phyloP scores from a whole-genome alignment of 2,888 invertebrate species.

The Melanostoma scalare region DNA sequence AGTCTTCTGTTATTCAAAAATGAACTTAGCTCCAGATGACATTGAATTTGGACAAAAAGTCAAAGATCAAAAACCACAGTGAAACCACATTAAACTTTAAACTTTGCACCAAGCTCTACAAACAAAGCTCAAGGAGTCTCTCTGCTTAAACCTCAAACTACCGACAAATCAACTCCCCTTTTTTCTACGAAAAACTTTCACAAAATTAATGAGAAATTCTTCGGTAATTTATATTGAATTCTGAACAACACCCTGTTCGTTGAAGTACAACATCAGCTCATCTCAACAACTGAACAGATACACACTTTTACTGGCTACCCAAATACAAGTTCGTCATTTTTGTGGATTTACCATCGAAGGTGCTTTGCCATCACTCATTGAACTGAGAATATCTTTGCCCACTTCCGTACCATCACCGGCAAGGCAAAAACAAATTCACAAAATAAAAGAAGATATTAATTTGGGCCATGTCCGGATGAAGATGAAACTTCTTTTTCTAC shows the following conservation, averaged over 20 bases:
- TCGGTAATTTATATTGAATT: conserved; percentile 3
- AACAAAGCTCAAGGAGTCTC: no score
- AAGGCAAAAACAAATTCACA: conserved; percentile 37
- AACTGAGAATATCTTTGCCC: conserved; percentile 16
- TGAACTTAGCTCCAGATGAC: no score
- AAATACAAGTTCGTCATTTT: conserved; percentile 29
- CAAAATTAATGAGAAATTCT: not conserved
- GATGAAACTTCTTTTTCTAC: conserved; percentile 15
- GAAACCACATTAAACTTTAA: no score
- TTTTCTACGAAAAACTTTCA: no score
- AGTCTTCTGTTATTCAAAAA: no score
- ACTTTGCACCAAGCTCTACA: no score
- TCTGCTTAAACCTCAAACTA: no score
- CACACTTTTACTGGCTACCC: not conserved
- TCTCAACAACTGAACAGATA: not conserved
- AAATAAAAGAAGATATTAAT: conserved; percentile 58
- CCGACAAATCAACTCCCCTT: no score
- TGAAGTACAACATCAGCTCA: not conserved
- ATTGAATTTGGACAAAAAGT: no score
- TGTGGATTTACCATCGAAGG: conserved; percentile 19
- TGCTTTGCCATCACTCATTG: not conserved
- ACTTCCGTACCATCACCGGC: not conserved
- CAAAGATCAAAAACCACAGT: no score
- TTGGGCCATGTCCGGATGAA: conserved; percentile 44
- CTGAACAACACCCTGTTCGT: not conserved